Evolutionary conservation across 23 tunicate species (phyloP).

Genomic region (Diplosoma virens): DNA sequence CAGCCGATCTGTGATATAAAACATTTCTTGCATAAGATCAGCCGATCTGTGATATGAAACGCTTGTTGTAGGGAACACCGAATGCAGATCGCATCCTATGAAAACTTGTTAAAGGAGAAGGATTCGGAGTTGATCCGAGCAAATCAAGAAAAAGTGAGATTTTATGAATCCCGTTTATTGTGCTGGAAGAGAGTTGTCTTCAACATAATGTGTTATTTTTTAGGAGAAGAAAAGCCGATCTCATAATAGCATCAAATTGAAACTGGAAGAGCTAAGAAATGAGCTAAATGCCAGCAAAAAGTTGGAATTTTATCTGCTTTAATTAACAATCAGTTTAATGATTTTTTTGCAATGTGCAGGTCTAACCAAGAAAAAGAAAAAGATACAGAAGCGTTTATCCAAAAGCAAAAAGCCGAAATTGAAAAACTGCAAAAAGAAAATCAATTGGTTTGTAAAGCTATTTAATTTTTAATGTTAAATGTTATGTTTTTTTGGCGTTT

Average conservation of each 20-base stretch:
- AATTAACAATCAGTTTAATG: neutral
- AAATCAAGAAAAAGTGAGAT: slow-evolving; percentile 31
- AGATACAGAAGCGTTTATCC: neutral
- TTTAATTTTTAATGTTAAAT: too few relatives aligned
- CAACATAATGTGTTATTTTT: neutral
- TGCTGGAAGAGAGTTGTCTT: neutral
- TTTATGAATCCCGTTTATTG: too few relatives aligned
- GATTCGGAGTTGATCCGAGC: slow-evolving; percentile 33
- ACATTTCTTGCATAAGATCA: too few relatives aligned
- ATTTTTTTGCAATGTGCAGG: neutral
- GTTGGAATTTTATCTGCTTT: neutral
- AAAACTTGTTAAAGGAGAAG: slow-evolving; percentile 16
- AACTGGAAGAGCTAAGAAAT: slow-evolving; percentile 14
- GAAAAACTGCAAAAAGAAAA: slow-evolving; percentile 12
- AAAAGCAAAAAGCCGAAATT: slow-evolving; percentile 34
- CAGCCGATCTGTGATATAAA: too few relatives aligned
- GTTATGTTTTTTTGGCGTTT: too few relatives aligned
- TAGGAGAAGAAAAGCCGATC: slow-evolving; percentile 32
- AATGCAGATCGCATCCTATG: slow-evolving; percentile 3
- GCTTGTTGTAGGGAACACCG: slow-evolving; percentile 12
- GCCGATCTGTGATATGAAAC: too few relatives aligned
- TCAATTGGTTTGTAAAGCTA: slow-evolving; percentile 23
- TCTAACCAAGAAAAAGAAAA: slow-evolving; percentile 22
- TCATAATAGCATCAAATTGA: slow-evolving; percentile 17
- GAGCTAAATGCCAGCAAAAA: slow-evolving; percentile 7